These are phyloP conservation scores for Oncorhynchus tshawytscha DNA, from an alignment of 2,113 vertebrate species.

Conservation along the genomic window DNA sequence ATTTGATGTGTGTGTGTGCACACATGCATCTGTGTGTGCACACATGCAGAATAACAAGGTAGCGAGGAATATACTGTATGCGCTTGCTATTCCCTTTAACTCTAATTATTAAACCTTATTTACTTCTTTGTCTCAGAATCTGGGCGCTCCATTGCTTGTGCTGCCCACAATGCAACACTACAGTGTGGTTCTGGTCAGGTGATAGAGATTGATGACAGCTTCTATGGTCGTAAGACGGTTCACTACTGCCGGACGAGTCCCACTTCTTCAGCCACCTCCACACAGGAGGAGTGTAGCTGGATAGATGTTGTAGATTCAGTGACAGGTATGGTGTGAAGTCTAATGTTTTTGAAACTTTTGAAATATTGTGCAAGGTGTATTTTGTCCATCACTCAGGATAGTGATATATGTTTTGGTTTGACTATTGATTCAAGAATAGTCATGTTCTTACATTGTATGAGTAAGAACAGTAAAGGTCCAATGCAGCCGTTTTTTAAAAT, in stretches of 20 bases:
- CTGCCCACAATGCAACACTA: slow-evolving; percentile 78
- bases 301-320: slow-evolving; percentile 78
- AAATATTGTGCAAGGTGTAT: neutral
- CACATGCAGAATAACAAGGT: no score
- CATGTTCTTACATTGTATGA: no score
- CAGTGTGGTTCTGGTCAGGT: slow-evolving; percentile 88
- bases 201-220: slow-evolving; percentile 81
- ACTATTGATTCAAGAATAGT: neutral
- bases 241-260: slow-evolving; percentile 76
- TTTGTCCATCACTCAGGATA: neutral
- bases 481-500: no score
- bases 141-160: slow-evolving; percentile 80
- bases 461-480: neutral
- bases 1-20: neutral
- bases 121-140: slow-evolving; percentile 65
- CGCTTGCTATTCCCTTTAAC: neutral
- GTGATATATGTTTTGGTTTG: neutral
- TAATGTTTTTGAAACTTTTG: neutral
- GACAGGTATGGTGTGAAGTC: slow-evolving; percentile 73
- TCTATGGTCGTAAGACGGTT: slow-evolving; percentile 83
- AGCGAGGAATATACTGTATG: neutral
- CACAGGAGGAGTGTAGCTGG: slow-evolving; percentile 83
- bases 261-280: slow-evolving; percentile 19
- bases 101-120: neutral
- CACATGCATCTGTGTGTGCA: neutral